These are phyloP conservation scores for Molothrus ater DNA, from an alignment of 2,797 vertebrate species.

Conservation along the genomic window DNA sequence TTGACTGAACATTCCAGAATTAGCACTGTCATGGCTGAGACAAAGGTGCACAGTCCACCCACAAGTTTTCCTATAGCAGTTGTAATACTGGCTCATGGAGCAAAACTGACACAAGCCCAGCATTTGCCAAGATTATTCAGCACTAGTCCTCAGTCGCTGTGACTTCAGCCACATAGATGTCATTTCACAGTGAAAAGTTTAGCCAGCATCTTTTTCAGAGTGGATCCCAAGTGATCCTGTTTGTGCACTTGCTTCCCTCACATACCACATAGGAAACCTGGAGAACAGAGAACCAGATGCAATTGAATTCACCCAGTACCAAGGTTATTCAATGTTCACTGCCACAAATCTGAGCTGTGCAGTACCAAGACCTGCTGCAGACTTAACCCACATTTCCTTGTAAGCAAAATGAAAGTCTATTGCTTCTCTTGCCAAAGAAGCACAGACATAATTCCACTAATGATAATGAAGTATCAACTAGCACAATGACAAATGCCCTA, in stretches of 20 bases:
- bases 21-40: neutral
- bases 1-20: neutral
- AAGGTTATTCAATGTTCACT: neutral
- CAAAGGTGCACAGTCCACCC: neutral
- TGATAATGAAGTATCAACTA: neutral
- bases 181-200: neutral
- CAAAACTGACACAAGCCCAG: neutral
- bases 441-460: neutral
- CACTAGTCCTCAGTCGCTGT: neutral
- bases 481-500: neutral
- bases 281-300: neutral
- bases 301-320: neutral
- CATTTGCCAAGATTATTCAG: neutral
- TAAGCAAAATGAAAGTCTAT: neutral
- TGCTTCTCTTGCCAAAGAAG: neutral
- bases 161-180: neutral
- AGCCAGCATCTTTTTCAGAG: neutral
- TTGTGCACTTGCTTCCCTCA: neutral
- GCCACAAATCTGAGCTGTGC: neutral
- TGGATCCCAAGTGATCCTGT: neutral
- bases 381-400: neutral
- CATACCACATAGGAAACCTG: fast-evolving
- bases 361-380: neutral
- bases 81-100: neutral
- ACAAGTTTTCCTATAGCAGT: neutral